Evolutionary conservation across 1,140 invertebrate species (phyloP).

Genomic region (Drosophila oshimai): DNA sequence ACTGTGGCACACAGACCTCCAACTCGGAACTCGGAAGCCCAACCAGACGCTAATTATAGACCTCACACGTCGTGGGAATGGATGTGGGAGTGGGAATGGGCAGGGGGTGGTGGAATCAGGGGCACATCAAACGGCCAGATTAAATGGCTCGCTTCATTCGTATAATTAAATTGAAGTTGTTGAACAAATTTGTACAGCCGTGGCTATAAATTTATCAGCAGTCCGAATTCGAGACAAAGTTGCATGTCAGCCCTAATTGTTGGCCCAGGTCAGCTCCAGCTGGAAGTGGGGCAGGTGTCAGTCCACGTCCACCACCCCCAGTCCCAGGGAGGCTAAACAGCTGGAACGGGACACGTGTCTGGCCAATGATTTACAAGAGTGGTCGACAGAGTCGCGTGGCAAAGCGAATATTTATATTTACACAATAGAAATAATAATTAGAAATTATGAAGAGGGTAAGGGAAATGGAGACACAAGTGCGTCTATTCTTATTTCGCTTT

Average conservation of each 20-base stretch:
- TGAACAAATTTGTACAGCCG: constrained; percentile 69
- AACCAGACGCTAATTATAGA: constrained; percentile 61
- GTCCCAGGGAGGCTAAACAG: neutral
- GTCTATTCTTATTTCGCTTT: no score
- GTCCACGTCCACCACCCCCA: neutral
- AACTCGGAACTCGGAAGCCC: constrained; percentile 6
- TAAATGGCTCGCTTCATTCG: constrained; percentile 56
- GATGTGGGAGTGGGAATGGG: neutral
- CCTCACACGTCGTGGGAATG: constrained; percentile 12
- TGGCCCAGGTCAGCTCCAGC: constrained; percentile 24
- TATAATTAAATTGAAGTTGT: constrained; percentile 73
- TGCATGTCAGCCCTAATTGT: constrained; percentile 70
- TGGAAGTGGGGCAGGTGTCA: constrained; percentile 29
- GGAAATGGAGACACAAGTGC: neutral
- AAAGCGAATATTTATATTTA: constrained; percentile 16
- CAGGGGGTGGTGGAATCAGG: neutral
- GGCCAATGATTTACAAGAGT: constrained; percentile 24
- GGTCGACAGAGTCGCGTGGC: constrained; percentile 23
- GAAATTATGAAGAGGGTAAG: neutral
- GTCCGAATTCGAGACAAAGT: constrained; percentile 43
- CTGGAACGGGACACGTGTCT: constrained; percentile 29
- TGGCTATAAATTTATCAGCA: constrained; percentile 65
- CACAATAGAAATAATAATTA: constrained; percentile 50
- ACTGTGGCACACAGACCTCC: constrained; percentile 1
- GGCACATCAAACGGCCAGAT: constrained; percentile 14